A percentile compares a stretch with the other conserved stretches of the same genome.
Evolutionary conservation across 2,888 invertebrate species (phyloP).

Genomic region (Platypus cylindrus): DNA sequence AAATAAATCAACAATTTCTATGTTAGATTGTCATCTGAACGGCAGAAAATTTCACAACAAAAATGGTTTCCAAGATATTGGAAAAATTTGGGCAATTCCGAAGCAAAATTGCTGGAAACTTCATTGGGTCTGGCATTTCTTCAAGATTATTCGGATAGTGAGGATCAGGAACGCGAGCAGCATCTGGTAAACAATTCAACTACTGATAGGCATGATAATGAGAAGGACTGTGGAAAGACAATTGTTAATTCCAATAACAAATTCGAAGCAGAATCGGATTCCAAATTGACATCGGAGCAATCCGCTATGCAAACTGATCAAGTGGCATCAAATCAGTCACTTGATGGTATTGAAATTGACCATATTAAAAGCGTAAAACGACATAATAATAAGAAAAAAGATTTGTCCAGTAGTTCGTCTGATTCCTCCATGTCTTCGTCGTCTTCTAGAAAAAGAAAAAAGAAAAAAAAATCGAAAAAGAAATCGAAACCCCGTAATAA

Average conservation of each 20-base stretch:
- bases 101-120: conserved; percentile 27
- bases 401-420: too few species aligned
- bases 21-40: not conserved
- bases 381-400: too few species aligned
- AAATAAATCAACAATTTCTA: too few species aligned
- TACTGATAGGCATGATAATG: too few species aligned
- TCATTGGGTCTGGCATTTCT: conserved; percentile 31
- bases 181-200: conserved; percentile 7
- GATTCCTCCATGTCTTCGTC: too few species aligned
- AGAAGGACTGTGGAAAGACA: too few species aligned
- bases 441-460: conserved; percentile 3
- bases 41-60: conserved; percentile 13
- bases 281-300: too few species aligned
- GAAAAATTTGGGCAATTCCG: conserved; percentile 19
- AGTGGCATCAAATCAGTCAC: too few species aligned
- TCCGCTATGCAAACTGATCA: too few species aligned
- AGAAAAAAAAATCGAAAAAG: conserved; percentile 5
- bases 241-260: too few species aligned
- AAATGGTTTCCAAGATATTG: conserved; percentile 28
- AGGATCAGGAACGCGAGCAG: conserved; percentile 24
- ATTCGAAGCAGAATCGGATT: too few species aligned
- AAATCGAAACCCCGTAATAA: conserved; percentile 4
- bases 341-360: conserved; percentile 1
- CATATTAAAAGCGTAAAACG: not conserved
- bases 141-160: conserved; percentile 30